These are phyloP conservation scores for Leptinotarsa lineolata DNA, from an alignment of 1,140 invertebrate species.

Conservation along the genomic window DNA sequence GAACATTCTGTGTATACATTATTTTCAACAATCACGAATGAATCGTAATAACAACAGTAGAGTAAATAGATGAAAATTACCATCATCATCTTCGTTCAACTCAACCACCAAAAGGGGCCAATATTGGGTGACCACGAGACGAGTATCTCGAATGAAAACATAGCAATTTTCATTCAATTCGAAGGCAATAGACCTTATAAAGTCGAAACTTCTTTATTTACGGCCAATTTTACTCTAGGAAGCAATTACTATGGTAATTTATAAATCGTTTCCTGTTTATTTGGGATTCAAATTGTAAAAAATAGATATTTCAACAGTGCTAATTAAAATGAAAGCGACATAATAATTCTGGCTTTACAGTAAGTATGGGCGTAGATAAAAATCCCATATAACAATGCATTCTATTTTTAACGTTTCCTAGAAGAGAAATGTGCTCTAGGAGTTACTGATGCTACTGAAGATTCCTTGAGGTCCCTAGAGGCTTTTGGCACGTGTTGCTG, in stretches of 20 bases:
- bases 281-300: conserved; percentile 15
- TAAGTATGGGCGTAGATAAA: conserved; percentile 3
- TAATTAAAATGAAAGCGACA: conserved; percentile 7
- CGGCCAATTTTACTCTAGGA: conserved; percentile 10
- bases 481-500: conserved; percentile 15
- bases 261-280: conserved; percentile 20
- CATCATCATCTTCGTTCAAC: no score
- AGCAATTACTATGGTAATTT: conserved; percentile 16
- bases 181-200: background rate
- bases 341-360: background rate
- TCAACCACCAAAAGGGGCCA: no score
- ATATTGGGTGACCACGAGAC: no score
- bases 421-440: background rate
- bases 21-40: no score
- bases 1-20: no score
- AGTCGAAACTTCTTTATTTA: conserved; percentile 12
- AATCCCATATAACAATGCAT: background rate
- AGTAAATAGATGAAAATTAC: no score
- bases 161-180: background rate
- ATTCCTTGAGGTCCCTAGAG: background rate
- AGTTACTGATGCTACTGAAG: conserved; percentile 1
- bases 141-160: no score
- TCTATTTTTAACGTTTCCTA: conserved; percentile 5
- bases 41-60: no score
- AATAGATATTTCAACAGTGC: conserved; percentile 1